phyloP scores from a whole-genome alignment of 2,888 invertebrate species.

The Drosophila colorata region DNA sequence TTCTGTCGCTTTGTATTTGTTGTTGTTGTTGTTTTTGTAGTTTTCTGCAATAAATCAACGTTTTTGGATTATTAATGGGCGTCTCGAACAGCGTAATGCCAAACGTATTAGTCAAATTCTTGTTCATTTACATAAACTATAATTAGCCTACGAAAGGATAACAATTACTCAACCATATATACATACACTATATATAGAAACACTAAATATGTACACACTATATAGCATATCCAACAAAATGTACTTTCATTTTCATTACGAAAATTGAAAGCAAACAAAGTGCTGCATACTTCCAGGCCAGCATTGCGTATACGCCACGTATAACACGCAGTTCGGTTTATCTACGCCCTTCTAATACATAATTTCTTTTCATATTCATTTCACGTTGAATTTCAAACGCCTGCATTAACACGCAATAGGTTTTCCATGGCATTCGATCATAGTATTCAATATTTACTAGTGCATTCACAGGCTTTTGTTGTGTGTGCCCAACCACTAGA shows the following conservation, averaged over 20 bases:
- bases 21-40: slow-evolving; percentile 15
- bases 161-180: slow-evolving; percentile 40
- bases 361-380: slow-evolving; percentile 61
- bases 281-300: slow-evolving; percentile 72
- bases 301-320: slow-evolving; percentile 68
- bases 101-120: slow-evolving; percentile 42
- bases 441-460: slow-evolving; percentile 1
- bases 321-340: slow-evolving; percentile 12
- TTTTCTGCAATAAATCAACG: slow-evolving; percentile 72
- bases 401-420: slow-evolving; percentile 53
- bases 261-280: slow-evolving; percentile 56
- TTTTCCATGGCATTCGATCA: slow-evolving; percentile 33
- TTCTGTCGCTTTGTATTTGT: slow-evolving; percentile 22
- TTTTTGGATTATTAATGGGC: slow-evolving; percentile 54
- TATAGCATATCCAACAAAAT: slow-evolving; percentile 9
- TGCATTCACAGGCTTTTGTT: slow-evolving; percentile 17
- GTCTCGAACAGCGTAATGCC: slow-evolving; percentile 1
- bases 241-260: slow-evolving; percentile 58
- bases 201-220: not conserved
- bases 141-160: slow-evolving; percentile 44
- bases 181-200: not conserved
- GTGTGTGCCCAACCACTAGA: slow-evolving; percentile 1
- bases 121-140: slow-evolving; percentile 67
- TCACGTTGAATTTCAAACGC: slow-evolving; percentile 42
- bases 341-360: slow-evolving; percentile 19